phyloP scores from a whole-genome alignment of 1,140 invertebrate species.

The Semibalanus balanoides region DNA sequence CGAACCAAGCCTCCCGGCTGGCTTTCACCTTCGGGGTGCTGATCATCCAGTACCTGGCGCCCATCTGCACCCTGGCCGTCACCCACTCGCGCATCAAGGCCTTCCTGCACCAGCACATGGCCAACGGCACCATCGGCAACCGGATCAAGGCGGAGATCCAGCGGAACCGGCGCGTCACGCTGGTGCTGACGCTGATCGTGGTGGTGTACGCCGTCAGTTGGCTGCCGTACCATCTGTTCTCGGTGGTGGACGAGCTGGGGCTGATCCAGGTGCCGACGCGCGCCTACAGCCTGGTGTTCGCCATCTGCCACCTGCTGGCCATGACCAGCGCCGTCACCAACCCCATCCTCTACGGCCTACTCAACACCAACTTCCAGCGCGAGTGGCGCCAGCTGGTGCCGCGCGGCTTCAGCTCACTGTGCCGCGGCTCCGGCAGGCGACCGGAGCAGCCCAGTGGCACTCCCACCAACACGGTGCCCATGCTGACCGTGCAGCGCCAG shows the following conservation, averaged over 20 bases:
- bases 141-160: slow-evolving; percentile 30
- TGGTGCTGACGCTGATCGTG: slow-evolving; percentile 34
- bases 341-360: slow-evolving; percentile 40
- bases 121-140: slow-evolving; percentile 20
- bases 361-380: slow-evolving; percentile 36
- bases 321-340: slow-evolving; percentile 40
- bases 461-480: neutral
- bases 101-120: slow-evolving; percentile 27
- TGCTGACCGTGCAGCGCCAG: neutral
- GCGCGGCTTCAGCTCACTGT: slow-evolving; percentile 12
- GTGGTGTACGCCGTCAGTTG: slow-evolving; percentile 35
- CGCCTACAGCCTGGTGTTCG: slow-evolving; percentile 35
- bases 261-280: slow-evolving; percentile 19
- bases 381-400: slow-evolving; percentile 30
- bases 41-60: slow-evolving; percentile 40
- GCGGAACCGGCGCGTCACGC: slow-evolving; percentile 37
- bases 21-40: slow-evolving; percentile 37
- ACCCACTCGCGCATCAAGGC: slow-evolving; percentile 38
- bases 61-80: slow-evolving; percentile 36
- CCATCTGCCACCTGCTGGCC: slow-evolving; percentile 38
- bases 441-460: neutral
- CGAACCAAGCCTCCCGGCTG: slow-evolving; percentile 29
- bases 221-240: slow-evolving; percentile 41
- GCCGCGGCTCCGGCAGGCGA: slow-evolving; percentile 27
- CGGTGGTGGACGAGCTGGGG: slow-evolving; percentile 32